A percentile compares a stretch with the other conserved stretches of the same genome.
phyloP scores from a whole-genome alignment of 1,140 invertebrate genomes.

The Aphidius ervi region DNA sequence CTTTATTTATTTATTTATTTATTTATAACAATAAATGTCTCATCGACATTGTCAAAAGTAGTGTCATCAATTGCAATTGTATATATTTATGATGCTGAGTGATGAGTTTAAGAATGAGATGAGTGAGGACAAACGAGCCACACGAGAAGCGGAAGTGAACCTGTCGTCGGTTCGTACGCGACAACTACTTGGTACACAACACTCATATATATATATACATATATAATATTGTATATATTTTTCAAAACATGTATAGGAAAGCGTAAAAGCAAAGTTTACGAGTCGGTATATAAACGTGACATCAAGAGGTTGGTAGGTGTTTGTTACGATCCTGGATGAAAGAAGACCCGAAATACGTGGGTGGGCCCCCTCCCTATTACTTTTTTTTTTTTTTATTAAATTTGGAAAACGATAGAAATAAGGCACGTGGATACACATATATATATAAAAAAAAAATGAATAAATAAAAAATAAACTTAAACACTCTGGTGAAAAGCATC shows the following conservation, averaged over 20 bases:
- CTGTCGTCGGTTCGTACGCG: slow-evolving; percentile 16
- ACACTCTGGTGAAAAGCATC: too few relatives aligned
- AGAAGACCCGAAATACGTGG: slow-evolving; percentile 5
- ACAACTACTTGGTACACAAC: slow-evolving; percentile 2
- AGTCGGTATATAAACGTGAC: slow-evolving; percentile 7
- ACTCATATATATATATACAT: not conserved
- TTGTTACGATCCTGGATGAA: slow-evolving; percentile 11
- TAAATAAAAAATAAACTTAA: too few relatives aligned
- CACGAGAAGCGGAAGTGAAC: slow-evolving; percentile 16
- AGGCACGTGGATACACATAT: too few relatives aligned
- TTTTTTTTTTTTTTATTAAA: too few relatives aligned
- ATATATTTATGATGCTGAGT: not conserved
- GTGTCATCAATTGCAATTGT: slow-evolving; percentile 1
- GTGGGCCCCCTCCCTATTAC: not conserved
- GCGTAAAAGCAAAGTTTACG: slow-evolving; percentile 6
- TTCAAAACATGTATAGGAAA: not conserved
- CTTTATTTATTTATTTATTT: too few relatives aligned
- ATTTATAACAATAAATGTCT: too few relatives aligned
- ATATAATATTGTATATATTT: too few relatives aligned
- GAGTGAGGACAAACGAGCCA: slow-evolving; percentile 6
- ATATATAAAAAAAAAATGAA: too few relatives aligned
- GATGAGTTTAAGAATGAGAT: not conserved
- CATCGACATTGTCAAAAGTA: not conserved
- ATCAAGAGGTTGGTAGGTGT: slow-evolving; percentile 10
- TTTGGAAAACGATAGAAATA: too few relatives aligned